These are phyloP conservation scores for Leucoma salicis DNA, from an alignment of 2,888 invertebrate species.

Conservation along the genomic window DNA sequence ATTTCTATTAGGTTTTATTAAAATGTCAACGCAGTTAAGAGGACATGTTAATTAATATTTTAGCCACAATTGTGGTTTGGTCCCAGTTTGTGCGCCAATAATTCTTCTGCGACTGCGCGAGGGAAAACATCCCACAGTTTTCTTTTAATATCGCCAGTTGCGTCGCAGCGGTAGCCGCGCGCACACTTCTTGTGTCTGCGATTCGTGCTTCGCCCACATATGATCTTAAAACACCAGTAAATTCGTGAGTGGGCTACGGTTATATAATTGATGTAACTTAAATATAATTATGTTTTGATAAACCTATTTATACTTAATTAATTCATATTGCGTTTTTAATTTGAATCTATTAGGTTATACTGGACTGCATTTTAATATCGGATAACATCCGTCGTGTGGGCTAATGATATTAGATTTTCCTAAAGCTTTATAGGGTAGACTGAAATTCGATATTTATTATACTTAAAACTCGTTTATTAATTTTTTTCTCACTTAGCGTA, in stretches of 20 bases:
- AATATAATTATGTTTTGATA: too few relatives aligned
- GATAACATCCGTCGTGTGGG: too few relatives aligned
- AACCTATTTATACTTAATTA: too few relatives aligned
- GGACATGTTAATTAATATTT: slow-evolving; percentile 11
- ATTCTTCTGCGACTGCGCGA: slow-evolving; percentile 46
- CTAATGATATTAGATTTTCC: too few relatives aligned
- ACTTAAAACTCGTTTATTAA: too few relatives aligned
- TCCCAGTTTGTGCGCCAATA: slow-evolving; percentile 66
- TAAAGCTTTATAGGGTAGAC: too few relatives aligned
- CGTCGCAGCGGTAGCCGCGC: slow-evolving; percentile 66
- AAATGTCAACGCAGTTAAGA: slow-evolving; percentile 2
- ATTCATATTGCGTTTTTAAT: neutral
- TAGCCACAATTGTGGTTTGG: slow-evolving; percentile 38
- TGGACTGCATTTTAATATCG: neutral
- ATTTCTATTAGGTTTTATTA: slow-evolving; percentile 9
- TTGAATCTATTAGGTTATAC: neutral
- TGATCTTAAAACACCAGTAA: slow-evolving; percentile 53
- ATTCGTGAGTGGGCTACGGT: slow-evolving; percentile 63
- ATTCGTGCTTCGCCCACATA: slow-evolving; percentile 50
- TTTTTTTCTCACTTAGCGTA: too few relatives aligned
- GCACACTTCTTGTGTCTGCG: slow-evolving; percentile 53
- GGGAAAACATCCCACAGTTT: slow-evolving; percentile 4
- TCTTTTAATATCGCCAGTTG: slow-evolving; percentile 50
- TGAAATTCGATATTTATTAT: too few relatives aligned
- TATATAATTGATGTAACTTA: slow-evolving; percentile 57